A percentile compares a stretch with the other conserved stretches of the same genome.
phyloP scores from a whole-genome alignment of 1,140 invertebrate genomes.

The Melanaphis sacchari region DNA sequence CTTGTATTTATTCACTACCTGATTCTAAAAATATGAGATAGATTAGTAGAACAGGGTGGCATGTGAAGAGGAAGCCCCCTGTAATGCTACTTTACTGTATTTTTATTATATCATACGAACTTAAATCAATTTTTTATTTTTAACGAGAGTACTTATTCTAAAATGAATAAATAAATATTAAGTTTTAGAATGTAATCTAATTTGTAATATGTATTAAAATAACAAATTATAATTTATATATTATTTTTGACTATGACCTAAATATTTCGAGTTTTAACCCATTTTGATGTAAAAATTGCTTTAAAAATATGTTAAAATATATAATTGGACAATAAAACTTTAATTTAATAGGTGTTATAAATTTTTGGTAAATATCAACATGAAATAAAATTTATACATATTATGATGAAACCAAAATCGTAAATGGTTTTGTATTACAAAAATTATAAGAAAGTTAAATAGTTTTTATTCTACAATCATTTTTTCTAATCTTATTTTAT shows the following conservation, averaged over 20 bases:
- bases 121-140: background rate
- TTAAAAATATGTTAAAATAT: background rate
- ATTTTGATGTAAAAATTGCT: background rate
- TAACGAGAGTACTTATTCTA: too few relatives aligned
- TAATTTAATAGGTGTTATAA: background rate
- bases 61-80: rapidly evolving
- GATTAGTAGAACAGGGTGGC: background rate
- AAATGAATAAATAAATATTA: background rate
- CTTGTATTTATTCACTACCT: background rate
- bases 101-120: background rate
- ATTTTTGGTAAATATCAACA: background rate
- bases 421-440: background rate
- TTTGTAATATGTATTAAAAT: background rate
- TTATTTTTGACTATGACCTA: background rate
- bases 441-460: background rate
- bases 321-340: background rate
- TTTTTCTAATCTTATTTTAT: background rate
- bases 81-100: background rate
- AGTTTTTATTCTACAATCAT: background rate
- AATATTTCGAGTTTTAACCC: background rate
- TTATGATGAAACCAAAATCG: background rate
- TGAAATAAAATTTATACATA: background rate
- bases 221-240: background rate
- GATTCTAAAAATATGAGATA: background rate
- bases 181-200: background rate